Percentiles rank a stretch among this genome's conserved stretches.
phyloP scores from a whole-genome alignment of 1,140 invertebrate genomes.

The Trachymyrmex septentrionalis region DNA sequence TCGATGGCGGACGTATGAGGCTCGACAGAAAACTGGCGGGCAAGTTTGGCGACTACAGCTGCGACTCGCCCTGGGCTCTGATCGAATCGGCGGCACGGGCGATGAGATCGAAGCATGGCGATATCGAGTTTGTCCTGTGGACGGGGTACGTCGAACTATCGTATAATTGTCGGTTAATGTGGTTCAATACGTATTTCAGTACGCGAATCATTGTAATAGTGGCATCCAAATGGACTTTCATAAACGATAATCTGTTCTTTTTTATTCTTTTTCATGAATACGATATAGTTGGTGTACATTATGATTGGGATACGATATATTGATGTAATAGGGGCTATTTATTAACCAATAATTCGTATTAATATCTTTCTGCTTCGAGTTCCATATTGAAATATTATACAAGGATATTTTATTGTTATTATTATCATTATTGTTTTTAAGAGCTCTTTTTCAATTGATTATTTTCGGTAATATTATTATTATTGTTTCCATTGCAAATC shows the following conservation, averaged over 20 bases:
- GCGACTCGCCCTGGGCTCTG: conserved; percentile 95
- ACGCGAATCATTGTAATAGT: conserved; percentile 36
- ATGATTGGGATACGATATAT: not conserved
- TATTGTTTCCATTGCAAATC: not conserved
- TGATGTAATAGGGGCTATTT: not conserved
- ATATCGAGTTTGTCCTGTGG: conserved; percentile 97
- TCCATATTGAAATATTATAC: not conserved
- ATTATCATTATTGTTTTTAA: conserved; percentile 20
- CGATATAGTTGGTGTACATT: conserved; percentile 15
- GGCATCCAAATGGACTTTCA: conserved; percentile 26
- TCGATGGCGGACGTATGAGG: conserved; percentile 80
- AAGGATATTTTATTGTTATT: not conserved
- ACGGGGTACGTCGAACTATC: conserved; percentile 90
- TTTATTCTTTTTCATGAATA: not conserved
- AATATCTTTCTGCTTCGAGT: not conserved
- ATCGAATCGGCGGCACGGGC: conserved; percentile 94
- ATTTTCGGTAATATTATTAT: not conserved
- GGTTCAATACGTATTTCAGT: not conserved
- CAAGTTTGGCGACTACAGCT: conserved; percentile 93
- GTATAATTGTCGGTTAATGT: conserved; percentile 38
- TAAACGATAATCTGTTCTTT: not conserved
- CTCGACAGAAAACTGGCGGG: conserved; percentile 86
- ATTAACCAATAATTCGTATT: conserved; percentile 24
- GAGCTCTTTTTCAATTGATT: not conserved
- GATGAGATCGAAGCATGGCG: conserved; percentile 92